Evolutionary conservation across 2,888 invertebrate genomes (phyloP).

Genomic region (Drosophila quinaria): DNA sequence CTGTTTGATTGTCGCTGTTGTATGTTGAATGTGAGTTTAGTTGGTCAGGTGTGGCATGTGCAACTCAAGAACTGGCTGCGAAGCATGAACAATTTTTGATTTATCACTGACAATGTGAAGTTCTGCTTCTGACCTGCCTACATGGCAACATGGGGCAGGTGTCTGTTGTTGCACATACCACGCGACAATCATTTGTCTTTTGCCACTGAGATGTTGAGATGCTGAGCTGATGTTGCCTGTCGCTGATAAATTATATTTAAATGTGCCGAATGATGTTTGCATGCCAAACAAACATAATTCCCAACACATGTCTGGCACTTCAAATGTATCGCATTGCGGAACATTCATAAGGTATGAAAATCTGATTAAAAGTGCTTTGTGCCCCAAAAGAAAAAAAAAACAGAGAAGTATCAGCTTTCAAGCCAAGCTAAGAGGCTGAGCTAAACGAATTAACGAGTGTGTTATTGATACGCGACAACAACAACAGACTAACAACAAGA

Average conservation of each 20-base stretch:
- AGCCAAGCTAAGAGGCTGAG: slow-evolving; percentile 10
- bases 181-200: slow-evolving; percentile 67
- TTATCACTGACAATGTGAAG: slow-evolving; percentile 60
- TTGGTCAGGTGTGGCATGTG: slow-evolving; percentile 24
- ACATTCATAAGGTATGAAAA: slow-evolving; percentile 60
- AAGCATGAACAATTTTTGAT: slow-evolving; percentile 69
- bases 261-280: slow-evolving; percentile 15
- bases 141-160: slow-evolving; percentile 10
- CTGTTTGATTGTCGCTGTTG: neutral
- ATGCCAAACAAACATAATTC: slow-evolving; percentile 21
- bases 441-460: slow-evolving; percentile 74
- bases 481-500: neutral
- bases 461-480: slow-evolving; percentile 62
- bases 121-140: neutral
- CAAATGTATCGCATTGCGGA: slow-evolving; percentile 69
- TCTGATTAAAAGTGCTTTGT: slow-evolving; percentile 56
- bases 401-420: slow-evolving; percentile 44
- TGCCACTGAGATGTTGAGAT: slow-evolving; percentile 35
- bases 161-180: slow-evolving; percentile 25
- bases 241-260: slow-evolving; percentile 75
- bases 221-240: slow-evolving; percentile 26
- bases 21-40: slow-evolving; percentile 7
- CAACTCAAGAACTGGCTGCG: slow-evolving; percentile 59
- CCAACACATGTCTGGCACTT: slow-evolving; percentile 44
- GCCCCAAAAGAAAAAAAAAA: neutral